Evolutionary conservation across 92 coral and sea anemone species (phyloP).

Genomic region (Metridium senile): DNA sequence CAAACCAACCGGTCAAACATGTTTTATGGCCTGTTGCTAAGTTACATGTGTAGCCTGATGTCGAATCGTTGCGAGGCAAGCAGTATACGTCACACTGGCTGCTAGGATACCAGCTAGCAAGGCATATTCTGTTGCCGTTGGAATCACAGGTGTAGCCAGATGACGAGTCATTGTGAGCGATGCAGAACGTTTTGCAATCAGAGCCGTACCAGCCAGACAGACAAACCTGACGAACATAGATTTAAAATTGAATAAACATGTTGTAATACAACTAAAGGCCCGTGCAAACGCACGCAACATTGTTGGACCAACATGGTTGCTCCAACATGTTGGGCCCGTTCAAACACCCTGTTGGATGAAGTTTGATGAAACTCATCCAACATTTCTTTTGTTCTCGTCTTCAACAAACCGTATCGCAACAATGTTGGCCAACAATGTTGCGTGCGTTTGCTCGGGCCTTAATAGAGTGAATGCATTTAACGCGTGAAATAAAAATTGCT

Average conservation of each 20-base stretch:
- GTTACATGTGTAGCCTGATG: constrained; percentile 44
- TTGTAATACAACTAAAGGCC: not conserved
- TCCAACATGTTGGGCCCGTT: too few species aligned
- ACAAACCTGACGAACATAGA: constrained; percentile 32
- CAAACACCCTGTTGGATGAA: too few species aligned
- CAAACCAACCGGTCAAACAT: constrained; percentile 75
- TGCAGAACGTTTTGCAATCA: constrained; percentile 35
- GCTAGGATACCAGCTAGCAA: constrained; percentile 33
- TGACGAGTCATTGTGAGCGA: constrained; percentile 28
- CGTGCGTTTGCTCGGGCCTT: too few species aligned
- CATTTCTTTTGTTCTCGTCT: too few species aligned
- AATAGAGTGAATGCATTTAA: too few species aligned
- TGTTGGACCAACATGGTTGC: too few species aligned
- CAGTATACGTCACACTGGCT: constrained; percentile 46
- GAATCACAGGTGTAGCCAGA: constrained; percentile 52
- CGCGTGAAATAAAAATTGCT: too few species aligned
- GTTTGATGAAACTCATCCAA: too few species aligned
- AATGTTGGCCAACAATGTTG: too few species aligned
- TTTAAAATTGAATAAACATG: not conserved
- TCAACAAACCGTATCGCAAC: too few species aligned
- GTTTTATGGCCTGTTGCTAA: constrained; percentile 40
- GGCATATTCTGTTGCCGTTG: constrained; percentile 37
- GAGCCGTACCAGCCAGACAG: constrained; percentile 45
- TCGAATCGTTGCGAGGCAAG: constrained; percentile 37
- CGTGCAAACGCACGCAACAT: too few species aligned